Conservation (phyloP, 2,113 vertebrate genomes). For the Sebastes fasciatus region DNA sequence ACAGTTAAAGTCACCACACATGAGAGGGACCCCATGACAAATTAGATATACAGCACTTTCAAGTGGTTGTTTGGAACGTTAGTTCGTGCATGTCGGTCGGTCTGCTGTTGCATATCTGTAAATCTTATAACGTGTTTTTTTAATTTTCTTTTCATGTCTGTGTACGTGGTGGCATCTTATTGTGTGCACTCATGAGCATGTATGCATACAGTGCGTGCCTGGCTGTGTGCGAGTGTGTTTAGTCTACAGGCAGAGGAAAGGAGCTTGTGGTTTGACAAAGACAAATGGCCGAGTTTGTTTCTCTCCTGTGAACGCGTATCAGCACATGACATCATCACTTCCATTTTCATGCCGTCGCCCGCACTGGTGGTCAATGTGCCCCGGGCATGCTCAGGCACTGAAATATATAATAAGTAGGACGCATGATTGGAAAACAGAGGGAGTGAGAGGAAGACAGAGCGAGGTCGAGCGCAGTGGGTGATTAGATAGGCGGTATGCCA, state of each 20-base stretch:
- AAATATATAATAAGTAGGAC: constrained; percentile 32
- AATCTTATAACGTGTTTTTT: constrained; percentile 1
- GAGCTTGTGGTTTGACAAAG: constrained; percentile 70
- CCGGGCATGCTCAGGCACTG: constrained; percentile 15
- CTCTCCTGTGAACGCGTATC: constrained; percentile 48
- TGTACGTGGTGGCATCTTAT: constrained; percentile 44
- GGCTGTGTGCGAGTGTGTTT: constrained; percentile 62
- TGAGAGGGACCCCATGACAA: constrained; percentile 41
- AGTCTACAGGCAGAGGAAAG: constrained; percentile 71
- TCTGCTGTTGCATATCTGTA: constrained; percentile 6
- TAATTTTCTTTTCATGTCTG: neutral
- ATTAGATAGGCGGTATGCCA: constrained; percentile 63
- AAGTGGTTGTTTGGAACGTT: constrained; percentile 22
- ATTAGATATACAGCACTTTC: constrained; percentile 28
- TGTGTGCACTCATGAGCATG: constrained; percentile 27
- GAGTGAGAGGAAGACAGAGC: constrained; percentile 23
- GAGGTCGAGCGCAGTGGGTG: constrained; percentile 34
- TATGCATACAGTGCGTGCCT: constrained; percentile 29
- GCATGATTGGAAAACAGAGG: constrained; percentile 22
- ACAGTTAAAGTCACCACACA: constrained; percentile 49
- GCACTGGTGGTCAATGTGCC: constrained; percentile 16
- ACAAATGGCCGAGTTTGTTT: constrained; percentile 67
- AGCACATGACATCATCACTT: constrained; percentile 67
- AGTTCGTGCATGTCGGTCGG: constrained; percentile 11
- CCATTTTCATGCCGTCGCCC: constrained; percentile 38